phyloP scores from a whole-genome alignment of 2,888 invertebrate genomes.

The Quadroppia sp. region DNA sequence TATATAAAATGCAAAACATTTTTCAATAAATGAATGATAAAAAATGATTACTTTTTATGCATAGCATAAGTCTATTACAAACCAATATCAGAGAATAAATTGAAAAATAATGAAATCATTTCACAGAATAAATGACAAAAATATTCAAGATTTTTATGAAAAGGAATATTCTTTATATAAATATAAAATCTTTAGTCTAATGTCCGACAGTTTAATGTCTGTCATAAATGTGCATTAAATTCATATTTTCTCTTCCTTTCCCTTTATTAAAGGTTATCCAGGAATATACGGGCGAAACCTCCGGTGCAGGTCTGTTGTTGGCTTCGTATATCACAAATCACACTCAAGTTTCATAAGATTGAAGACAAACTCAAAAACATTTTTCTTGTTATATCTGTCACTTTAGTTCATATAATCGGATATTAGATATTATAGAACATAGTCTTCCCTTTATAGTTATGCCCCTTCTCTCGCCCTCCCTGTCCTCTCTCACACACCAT shows the following conservation, averaged over 20 bases:
- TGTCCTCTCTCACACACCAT: not conserved
- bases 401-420: not conserved
- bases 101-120: too few relatives aligned
- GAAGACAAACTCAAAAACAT: slow-evolving; percentile 10
- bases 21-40: too few relatives aligned
- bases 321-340: not conserved
- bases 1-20: too few relatives aligned
- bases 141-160: too few relatives aligned
- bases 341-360: not conserved
- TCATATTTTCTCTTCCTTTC: not conserved
- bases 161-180: too few relatives aligned
- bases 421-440: not conserved
- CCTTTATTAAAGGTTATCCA: slow-evolving; percentile 16
- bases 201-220: not conserved
- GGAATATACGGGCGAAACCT: slow-evolving; percentile 23
- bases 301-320: slow-evolving; percentile 8
- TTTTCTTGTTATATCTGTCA: slow-evolving; percentile 28
- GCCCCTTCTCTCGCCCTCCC: not conserved
- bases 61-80: too few relatives aligned
- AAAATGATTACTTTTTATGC: too few relatives aligned
- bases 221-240: not conserved
- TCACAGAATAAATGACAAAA: too few relatives aligned
- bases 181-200: too few relatives aligned
- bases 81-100: too few relatives aligned
- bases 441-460: not conserved